phyloP scores from a whole-genome alignment of 1,140 invertebrate genomes.

The Scaptodrosophila lebanonensis region DNA sequence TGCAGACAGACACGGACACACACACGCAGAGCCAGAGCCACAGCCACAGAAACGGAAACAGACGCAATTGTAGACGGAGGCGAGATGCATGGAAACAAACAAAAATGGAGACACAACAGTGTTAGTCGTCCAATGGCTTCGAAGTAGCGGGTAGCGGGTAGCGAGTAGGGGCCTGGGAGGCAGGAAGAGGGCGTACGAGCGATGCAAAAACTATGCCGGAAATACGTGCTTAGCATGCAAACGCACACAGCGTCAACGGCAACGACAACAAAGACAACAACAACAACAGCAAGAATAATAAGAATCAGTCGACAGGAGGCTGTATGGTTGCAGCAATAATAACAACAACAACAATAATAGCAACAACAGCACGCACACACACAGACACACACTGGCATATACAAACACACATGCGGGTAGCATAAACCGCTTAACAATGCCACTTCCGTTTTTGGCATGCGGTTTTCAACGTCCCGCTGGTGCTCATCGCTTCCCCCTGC shows the following conservation, averaged over 20 bases:
- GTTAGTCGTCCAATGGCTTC: no score
- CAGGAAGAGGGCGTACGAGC: constrained; percentile 5
- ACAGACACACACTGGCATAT: constrained; percentile 33
- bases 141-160: background rate
- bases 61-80: background rate
- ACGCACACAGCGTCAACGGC: constrained; percentile 55
- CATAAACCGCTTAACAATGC: constrained; percentile 73
- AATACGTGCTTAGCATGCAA: constrained; percentile 71
- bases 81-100: constrained; percentile 1
- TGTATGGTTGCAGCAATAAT: constrained; percentile 25
- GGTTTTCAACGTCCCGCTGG: constrained; percentile 54
- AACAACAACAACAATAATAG: no score
- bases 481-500: constrained; percentile 14
- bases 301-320: constrained; percentile 8
- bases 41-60: background rate
- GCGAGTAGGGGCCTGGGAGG: background rate
- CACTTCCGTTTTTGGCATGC: constrained; percentile 73
- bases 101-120: constrained; percentile 24
- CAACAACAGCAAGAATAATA: constrained; percentile 29
- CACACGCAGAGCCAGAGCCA: constrained; percentile 7
- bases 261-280: constrained; percentile 10
- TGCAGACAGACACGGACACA: constrained; percentile 17
- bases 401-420: constrained; percentile 13
- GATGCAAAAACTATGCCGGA: constrained; percentile 68
- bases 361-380: constrained; percentile 11